Evolutionary conservation across 23 tunicate genomes (phyloP), one percentile per base, ranked within the genome.

Genomic region (Ciona savignyi): DNA sequence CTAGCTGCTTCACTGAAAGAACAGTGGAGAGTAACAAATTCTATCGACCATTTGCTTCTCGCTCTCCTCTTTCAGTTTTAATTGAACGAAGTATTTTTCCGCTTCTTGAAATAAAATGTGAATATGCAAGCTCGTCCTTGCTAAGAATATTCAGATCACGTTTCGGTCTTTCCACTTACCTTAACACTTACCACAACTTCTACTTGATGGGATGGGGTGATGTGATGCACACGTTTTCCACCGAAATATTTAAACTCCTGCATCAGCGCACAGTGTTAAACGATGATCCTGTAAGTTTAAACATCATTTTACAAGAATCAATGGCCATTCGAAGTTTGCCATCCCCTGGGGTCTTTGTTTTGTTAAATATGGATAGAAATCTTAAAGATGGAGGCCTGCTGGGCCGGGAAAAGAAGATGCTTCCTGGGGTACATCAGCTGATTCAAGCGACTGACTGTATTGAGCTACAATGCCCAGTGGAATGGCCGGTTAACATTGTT

Each of bases 101-200:
- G 4, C 25, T 69, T 1, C 51, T 69, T 2, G 49, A 69, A 31
- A 23, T 19, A 31, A 29, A 69, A 31, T 69, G 73, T 33, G 51
- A 33, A 3, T 2, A 30, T 3, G 73, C 73, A 1, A 30, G 73
- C 51, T 30, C 24, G 9, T 20, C 9, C 1, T 25, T 69, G 73
- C 33, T 69, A 51, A 51, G 33, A 19, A 23, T 69, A 15, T 69
- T 69, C 33, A 32, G 33, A 30, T n/a, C 76, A 49, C 63, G 34
- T 26, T 82, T 74, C 60, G 75, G 70, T 1, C 70, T 82, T 0
- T 23, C 65, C 1, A n/a, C 68, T n/a, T 3, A 62, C 23, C 49
- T 91, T 19, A 64, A 85, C 19, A 35, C 29, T 24, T 91, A 80
- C 71, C 91, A 85, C 33, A 77, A 91, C 61, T 84, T 91, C 70